These are phyloP conservation scores for Hystrix cristata DNA, from an alignment of 2,113 vertebrate species.

Conservation along the genomic window DNA sequence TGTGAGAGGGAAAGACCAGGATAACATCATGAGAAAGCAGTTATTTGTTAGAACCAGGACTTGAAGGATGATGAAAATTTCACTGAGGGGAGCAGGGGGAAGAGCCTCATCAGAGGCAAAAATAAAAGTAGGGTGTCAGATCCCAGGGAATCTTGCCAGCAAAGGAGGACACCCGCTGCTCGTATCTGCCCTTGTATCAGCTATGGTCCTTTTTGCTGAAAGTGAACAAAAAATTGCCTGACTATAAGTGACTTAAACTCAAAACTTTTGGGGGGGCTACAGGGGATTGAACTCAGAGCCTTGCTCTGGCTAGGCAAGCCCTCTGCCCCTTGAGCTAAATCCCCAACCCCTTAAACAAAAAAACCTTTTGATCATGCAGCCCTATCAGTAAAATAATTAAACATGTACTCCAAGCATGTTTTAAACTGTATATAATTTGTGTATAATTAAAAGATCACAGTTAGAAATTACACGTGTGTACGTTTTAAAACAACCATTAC, in stretches of 20 bases:
- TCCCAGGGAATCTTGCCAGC: not conserved
- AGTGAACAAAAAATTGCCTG: not conserved
- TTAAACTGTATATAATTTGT: not conserved
- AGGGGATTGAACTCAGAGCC: too few species aligned
- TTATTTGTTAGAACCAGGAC: not conserved
- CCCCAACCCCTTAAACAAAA: too few species aligned
- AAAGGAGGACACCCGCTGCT: not conserved
- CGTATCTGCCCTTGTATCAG: not conserved
- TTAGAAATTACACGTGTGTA: not conserved
- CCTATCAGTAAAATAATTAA: not conserved
- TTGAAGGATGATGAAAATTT: conserved; percentile 7
- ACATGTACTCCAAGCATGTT: not conserved
- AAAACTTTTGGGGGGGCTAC: not conserved
- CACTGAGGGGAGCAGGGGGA: not conserved
- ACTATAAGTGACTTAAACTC: not conserved
- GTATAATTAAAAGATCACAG: conserved; percentile 3
- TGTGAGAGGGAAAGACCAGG: not conserved
- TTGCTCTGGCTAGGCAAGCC: too few species aligned
- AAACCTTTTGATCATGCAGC: not conserved
- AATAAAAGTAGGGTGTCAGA: not conserved
- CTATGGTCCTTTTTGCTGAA: not conserved
- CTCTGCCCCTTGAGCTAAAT: too few species aligned
- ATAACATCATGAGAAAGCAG: not conserved
- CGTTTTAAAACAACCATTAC: conserved; percentile 28
- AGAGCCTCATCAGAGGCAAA: not conserved